phyloP scores from a whole-genome alignment of 2,113 vertebrate species.

The Nothoprocta perdicaria region DNA sequence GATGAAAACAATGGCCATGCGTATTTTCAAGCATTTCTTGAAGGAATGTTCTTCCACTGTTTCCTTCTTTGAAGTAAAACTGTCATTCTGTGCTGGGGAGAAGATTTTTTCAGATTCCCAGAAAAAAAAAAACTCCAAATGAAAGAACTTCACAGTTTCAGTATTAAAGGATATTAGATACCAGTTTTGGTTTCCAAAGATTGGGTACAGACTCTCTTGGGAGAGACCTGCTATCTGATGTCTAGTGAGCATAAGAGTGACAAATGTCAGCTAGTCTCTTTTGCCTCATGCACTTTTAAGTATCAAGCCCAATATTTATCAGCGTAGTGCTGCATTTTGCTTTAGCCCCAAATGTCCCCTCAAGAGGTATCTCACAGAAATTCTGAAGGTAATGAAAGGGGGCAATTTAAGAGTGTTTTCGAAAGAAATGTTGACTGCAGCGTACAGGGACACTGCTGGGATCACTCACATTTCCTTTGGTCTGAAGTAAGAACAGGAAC shows the following conservation, averaged over 20 bases:
- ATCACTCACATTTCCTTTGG: background rate
- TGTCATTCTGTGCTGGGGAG: background rate
- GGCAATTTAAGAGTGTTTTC: background rate
- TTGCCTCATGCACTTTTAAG: background rate
- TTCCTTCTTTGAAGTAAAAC: background rate
- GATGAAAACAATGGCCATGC: background rate
- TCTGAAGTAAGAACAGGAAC: background rate
- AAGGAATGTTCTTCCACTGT: background rate
- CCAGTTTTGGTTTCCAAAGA: background rate
- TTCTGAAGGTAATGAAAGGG: background rate
- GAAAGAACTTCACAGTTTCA: background rate
- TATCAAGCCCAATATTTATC: background rate
- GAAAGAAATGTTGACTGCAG: background rate
- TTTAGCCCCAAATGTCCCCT: background rate
- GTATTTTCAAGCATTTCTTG: background rate
- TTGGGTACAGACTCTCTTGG: background rate
- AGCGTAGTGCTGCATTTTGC: background rate
- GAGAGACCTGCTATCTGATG: background rate
- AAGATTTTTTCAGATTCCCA: background rate
- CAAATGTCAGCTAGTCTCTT: background rate
- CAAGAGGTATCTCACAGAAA: background rate
- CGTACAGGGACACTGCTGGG: background rate
- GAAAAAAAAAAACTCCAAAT: background rate
- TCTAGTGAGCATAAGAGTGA: background rate
- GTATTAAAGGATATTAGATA: background rate